Percentiles rank a stretch among this genome's conserved stretches.
phyloP scores from a whole-genome alignment of 2,888 invertebrate species.

The Drosophila dives region DNA sequence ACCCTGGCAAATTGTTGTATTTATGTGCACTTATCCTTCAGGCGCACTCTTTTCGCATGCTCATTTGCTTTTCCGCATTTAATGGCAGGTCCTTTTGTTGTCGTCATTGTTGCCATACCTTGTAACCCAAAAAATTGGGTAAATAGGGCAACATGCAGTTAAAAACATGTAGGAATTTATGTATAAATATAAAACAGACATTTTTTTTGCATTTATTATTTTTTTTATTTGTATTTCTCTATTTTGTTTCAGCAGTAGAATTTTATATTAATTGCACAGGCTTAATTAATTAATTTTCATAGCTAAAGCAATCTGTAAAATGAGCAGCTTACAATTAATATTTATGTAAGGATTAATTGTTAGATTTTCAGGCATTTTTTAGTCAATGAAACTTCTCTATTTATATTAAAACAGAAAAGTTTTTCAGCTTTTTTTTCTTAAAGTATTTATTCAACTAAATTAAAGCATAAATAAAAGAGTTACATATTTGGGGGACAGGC shows the following conservation, averaged over 20 bases:
- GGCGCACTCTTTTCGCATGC: slow-evolving; percentile 54
- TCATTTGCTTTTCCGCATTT: slow-evolving; percentile 63
- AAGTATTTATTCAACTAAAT: not conserved
- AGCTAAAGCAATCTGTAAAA: no score
- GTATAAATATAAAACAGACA: not conserved
- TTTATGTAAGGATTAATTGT: no score
- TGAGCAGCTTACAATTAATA: no score
- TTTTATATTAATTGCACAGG: not conserved
- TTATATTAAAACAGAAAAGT: not conserved
- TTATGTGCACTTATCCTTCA: slow-evolving; percentile 65
- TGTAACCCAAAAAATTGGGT: not conserved
- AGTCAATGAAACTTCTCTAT: not conserved
- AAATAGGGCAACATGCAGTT: slow-evolving; percentile 4
- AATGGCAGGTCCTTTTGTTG: slow-evolving; percentile 64
- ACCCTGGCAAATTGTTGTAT: slow-evolving; percentile 56
- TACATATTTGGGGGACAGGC: not conserved
- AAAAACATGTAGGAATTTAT: not conserved
- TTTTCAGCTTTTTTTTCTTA: not conserved
- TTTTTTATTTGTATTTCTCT: not conserved
- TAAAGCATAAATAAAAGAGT: not conserved
- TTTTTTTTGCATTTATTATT: not conserved
- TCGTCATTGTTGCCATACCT: slow-evolving; percentile 40
- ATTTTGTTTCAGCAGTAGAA: not conserved
- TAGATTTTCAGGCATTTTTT: not conserved
- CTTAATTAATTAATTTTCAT: not conserved